phyloP scores from a whole-genome alignment of 2,888 invertebrate species.

The Spodoptera littoralis region DNA sequence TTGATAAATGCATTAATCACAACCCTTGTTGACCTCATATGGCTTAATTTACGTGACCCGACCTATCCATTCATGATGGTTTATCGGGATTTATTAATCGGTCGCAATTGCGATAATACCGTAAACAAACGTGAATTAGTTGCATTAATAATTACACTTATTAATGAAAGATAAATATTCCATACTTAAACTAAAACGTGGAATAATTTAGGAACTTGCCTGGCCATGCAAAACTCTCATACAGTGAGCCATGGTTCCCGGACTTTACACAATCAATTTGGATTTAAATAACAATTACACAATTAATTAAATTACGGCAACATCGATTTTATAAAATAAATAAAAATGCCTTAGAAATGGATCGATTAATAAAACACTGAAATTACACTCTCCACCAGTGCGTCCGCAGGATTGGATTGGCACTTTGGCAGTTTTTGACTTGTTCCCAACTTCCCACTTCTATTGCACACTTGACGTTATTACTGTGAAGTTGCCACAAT shows the following conservation, averaged over 20 bases:
- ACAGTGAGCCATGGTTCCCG: slow-evolving; percentile 92
- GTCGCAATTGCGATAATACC: slow-evolving; percentile 64
- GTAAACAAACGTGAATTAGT: slow-evolving; percentile 72
- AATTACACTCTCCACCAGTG: slow-evolving; percentile 59
- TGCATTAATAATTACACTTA: slow-evolving; percentile 13
- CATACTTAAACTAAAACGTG: slow-evolving; percentile 58
- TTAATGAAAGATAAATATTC: slow-evolving; percentile 16
- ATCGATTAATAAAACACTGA: slow-evolving; percentile 11
- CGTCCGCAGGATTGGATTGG: slow-evolving; percentile 64
- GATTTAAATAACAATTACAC: slow-evolving; percentile 61
- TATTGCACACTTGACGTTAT: slow-evolving; percentile 19
- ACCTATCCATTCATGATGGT: slow-evolving; percentile 72
- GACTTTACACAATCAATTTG: slow-evolving; percentile 74
- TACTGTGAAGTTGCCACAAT: slow-evolving; percentile 27
- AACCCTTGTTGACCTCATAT: slow-evolving; percentile 68
- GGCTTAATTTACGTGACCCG: slow-evolving; percentile 70
- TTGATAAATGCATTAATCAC: slow-evolving; percentile 48
- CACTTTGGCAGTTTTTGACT: slow-evolving; percentile 43
- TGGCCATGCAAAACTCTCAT: slow-evolving; percentile 93
- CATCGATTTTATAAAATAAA: slow-evolving; percentile 74
- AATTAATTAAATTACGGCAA: slow-evolving; percentile 74
- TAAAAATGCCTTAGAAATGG: slow-evolving; percentile 61
- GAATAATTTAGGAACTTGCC: slow-evolving; percentile 84
- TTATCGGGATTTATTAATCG: slow-evolving; percentile 64
- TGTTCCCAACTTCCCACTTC: background rate